Evolutionary conservation across 1,140 invertebrate genomes (phyloP).

Genomic region (Marisa cornuarietis): DNA sequence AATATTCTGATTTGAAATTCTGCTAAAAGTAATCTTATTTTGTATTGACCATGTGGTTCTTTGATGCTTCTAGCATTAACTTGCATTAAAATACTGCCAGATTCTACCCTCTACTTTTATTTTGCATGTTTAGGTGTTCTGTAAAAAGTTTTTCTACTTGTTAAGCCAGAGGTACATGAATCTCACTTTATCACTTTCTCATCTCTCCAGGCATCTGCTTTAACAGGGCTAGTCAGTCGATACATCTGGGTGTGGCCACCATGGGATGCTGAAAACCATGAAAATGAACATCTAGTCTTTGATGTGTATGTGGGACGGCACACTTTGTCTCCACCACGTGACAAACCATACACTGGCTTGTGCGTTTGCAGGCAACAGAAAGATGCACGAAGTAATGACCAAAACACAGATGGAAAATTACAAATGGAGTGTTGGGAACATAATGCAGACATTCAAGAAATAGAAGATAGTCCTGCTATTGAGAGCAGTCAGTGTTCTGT

Average conservation of each 20-base stretch:
- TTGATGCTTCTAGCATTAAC: too few species aligned
- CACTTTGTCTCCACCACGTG: neutral
- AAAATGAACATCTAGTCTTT: conserved; percentile 18
- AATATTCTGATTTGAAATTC: too few species aligned
- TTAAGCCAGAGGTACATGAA: too few species aligned
- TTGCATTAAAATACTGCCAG: neutral
- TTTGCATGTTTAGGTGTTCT: neutral
- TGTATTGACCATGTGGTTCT: too few species aligned
- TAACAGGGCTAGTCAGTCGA: conserved; percentile 44
- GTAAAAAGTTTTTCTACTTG: too few species aligned
- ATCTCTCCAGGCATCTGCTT: conserved; percentile 41
- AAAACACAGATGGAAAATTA: neutral
- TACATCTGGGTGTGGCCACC: conserved; percentile 56
- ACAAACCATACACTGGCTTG: conserved; percentile 5
- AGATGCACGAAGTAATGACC: neutral
- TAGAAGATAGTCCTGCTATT: conserved; percentile 20
- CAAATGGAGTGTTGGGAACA: conserved; percentile 4
- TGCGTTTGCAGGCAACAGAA: conserved; percentile 16
- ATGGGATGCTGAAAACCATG: conserved; percentile 46
- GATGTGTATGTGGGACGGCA: conserved; percentile 28
- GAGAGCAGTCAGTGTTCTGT: conserved; percentile 25
- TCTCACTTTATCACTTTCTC: conserved; percentile 11
- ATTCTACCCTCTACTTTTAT: neutral
- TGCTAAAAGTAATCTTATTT: too few species aligned
- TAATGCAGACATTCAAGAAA: conserved; percentile 6